Conservation (phyloP, 1,140 invertebrate species). For the Sitobion miscanthi region DNA sequence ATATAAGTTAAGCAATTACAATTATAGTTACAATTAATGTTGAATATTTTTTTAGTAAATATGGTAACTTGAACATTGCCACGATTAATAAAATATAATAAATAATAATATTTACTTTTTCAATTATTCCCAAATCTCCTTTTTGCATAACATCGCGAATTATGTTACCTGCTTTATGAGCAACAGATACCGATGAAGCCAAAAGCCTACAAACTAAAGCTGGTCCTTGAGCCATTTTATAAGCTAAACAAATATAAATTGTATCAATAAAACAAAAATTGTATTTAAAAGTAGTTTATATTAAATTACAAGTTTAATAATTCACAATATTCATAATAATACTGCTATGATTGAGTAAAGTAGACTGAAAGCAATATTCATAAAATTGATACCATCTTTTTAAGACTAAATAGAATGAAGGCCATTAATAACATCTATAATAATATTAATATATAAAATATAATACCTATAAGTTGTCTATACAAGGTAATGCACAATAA, state of each 20-base stretch:
- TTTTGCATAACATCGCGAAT: constrained; percentile 87
- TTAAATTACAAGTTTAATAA: constrained; percentile 45
- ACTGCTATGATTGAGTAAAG: not conserved
- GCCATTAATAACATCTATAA: not conserved
- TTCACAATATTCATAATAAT: too few species aligned
- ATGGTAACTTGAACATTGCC: too few species aligned
- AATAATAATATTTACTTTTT: constrained; percentile 72
- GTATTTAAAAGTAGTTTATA: not conserved
- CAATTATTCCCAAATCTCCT: constrained; percentile 88
- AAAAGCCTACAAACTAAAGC: constrained; percentile 73
- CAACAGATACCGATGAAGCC: constrained; percentile 79
- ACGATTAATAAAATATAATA: not conserved
- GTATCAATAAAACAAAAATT: not conserved
- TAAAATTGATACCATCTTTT: not conserved
- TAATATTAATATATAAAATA: not conserved
- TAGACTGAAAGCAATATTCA: not conserved
- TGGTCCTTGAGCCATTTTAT: constrained; percentile 67
- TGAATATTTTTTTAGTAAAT: too few species aligned
- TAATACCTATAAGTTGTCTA: not conserved
- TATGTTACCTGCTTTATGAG: constrained; percentile 83
- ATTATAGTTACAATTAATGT: not conserved
- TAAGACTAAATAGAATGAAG: not conserved
- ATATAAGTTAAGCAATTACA: not conserved
- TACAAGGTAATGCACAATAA: constrained; percentile 61
- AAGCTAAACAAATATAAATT: constrained; percentile 23